phyloP scores from a whole-genome alignment of 2,113 vertebrate species.

The Cercocebus atys region DNA sequence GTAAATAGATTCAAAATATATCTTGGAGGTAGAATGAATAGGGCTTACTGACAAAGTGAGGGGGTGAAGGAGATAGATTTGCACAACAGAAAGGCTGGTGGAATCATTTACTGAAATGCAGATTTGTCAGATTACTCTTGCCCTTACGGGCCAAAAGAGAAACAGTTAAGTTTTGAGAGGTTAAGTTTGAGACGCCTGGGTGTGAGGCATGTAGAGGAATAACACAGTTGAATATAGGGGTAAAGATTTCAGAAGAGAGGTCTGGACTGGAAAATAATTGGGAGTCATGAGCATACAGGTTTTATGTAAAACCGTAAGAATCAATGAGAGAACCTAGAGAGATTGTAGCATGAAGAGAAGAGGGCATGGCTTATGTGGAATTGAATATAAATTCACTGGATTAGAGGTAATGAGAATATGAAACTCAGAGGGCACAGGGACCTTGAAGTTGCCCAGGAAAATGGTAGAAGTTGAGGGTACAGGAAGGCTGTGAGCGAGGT shows the following conservation, averaged over 20 bases:
- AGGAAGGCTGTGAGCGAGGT: background rate
- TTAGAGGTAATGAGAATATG: background rate
- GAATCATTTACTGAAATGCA: background rate
- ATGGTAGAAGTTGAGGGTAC: background rate
- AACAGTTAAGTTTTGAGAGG: background rate
- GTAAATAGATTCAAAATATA: background rate
- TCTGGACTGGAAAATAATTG: background rate
- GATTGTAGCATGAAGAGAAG: background rate
- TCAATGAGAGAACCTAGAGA: background rate
- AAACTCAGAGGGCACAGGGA: background rate
- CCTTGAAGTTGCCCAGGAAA: background rate
- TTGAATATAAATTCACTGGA: background rate
- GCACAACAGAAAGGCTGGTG: background rate
- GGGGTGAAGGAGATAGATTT: background rate
- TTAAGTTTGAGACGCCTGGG: background rate
- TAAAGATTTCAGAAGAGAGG: background rate
- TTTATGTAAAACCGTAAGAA: background rate
- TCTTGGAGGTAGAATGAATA: background rate
- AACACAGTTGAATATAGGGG: background rate
- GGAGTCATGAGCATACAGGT: background rate
- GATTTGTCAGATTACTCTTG: background rate
- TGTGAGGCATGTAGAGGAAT: background rate
- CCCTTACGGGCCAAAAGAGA: background rate
- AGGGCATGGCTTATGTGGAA: background rate
- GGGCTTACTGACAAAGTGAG: background rate